phyloP scores from a whole-genome alignment of 2,888 invertebrate species.

The Leucophora obtusa region DNA sequence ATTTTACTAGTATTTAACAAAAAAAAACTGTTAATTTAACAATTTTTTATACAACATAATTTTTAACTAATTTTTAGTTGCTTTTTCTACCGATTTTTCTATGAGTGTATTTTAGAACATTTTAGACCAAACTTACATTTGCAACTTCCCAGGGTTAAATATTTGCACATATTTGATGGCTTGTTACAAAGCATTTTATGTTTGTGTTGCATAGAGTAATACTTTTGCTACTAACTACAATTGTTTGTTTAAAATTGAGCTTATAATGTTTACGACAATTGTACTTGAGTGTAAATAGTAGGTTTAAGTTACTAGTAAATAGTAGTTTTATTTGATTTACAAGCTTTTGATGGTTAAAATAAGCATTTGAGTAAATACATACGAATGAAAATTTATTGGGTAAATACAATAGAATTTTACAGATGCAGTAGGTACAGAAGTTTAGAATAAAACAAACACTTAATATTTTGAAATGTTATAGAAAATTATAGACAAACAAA shows the following conservation, averaged over 20 bases:
- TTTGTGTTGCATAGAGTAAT: neutral
- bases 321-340: conserved; percentile 6
- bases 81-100: too few species aligned
- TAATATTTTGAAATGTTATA: neutral
- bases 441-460: neutral
- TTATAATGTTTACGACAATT: neutral
- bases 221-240: neutral
- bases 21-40: too few species aligned
- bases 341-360: neutral
- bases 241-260: conserved; percentile 2
- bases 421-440: neutral
- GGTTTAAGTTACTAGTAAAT: neutral
- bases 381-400: neutral
- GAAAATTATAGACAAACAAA: neutral
- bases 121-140: too few species aligned
- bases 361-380: neutral
- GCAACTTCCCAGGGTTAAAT: neutral
- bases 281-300: conserved; percentile 5
- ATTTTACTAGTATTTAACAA: too few species aligned
- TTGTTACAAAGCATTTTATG: neutral
- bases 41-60: too few species aligned
- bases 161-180: conserved; percentile 5
- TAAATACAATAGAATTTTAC: neutral
- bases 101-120: too few species aligned
- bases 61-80: too few species aligned